phyloP scores from a whole-genome alignment of 2,113 vertebrate species.

The Isichthys henryi region DNA sequence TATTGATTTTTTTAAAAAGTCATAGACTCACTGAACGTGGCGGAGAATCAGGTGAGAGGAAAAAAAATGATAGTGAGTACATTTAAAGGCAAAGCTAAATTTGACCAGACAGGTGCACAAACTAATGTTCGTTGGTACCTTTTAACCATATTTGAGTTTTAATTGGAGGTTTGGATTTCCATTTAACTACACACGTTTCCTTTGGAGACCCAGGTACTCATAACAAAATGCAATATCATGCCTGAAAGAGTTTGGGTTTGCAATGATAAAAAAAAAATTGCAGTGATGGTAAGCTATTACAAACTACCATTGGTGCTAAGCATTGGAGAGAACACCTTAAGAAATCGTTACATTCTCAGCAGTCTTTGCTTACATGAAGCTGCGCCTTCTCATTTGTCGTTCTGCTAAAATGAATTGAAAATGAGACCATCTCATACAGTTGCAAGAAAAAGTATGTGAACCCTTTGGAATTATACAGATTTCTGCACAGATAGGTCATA shows the following conservation, averaged over 20 bases:
- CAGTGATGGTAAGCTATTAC: not conserved
- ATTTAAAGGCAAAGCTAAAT: not conserved
- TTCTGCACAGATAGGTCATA: no score
- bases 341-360: not conserved
- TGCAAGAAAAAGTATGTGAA: no score
- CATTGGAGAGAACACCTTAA: not conserved
- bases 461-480: no score
- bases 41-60: not conserved
- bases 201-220: not conserved
- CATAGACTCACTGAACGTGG: not conserved
- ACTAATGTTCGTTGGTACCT: not conserved
- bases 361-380: not conserved
- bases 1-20: not conserved
- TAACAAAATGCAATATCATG: not conserved
- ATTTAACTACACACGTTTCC: not conserved
- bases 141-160: not conserved
- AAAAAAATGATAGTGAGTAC: not conserved
- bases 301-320: not conserved
- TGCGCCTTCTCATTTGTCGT: not conserved
- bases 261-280: not conserved
- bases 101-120: not conserved
- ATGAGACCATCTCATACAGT: not conserved
- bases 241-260: not conserved
- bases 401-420: not conserved
- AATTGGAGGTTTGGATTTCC: not conserved